Evolutionary conservation across 1,140 invertebrate species (phyloP), one percentile per base, ranked within the genome.

Genomic region (Littorina saxatilis): DNA sequence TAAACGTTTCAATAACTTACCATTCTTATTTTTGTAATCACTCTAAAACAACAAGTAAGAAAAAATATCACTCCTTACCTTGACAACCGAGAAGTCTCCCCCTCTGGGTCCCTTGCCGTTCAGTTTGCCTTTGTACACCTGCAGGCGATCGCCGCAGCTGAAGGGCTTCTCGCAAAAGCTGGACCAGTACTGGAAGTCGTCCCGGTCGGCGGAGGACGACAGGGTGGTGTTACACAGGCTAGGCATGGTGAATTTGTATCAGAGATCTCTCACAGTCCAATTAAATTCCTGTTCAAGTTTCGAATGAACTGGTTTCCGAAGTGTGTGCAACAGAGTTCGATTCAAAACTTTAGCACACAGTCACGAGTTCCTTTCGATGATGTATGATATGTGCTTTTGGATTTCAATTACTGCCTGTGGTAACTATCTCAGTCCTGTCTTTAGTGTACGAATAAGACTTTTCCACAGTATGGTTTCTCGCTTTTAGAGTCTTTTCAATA

Each of bases 61-160:
- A n/a, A n/a, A n/a, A n/a, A n/a, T n/a, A n/a, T n/a, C n/a, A n/a
- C n/a, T n/a, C n/a, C n/a, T n/a, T n/a, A 78, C 68, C 75, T 82
- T 82, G 66, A 82, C 76, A 58, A 55, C 58, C 32, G 58, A 76
- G 55, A 82, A 70, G 66, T 82, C 74, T 2, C 81, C 81, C 13
- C 73, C 76, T 40, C 75, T 52, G 15, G 81, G 81, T 9, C 81
- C 81, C 39, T 73, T 82, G 2, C 81, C 81, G 52, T 82, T 82
- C 7, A 82, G 81, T 15, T 78, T 76, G 11, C 81, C 81, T 32
- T 66, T 58, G 68, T 78, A 82, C 20, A 82, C 63, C 55, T 78
- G 63, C 75, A 78, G 77, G 0, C 81, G 39, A 3, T 78, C 66
- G 23, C 81, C 81, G 43, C 76, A 52, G n/a, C 39, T 29, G 75